phyloP scores from a whole-genome alignment of 2,888 invertebrate species.

The Sinotaia quadrata region DNA sequence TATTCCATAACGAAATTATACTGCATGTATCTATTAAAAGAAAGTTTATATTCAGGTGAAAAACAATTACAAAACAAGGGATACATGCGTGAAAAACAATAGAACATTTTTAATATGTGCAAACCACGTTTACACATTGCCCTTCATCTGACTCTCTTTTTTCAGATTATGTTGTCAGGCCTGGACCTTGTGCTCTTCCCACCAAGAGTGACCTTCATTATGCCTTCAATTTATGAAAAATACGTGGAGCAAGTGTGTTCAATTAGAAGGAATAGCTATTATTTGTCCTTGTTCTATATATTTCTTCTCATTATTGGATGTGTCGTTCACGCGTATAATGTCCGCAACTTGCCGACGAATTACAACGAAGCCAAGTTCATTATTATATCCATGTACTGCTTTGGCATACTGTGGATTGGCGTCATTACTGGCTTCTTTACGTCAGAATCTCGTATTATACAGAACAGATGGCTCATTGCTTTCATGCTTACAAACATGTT shows the following conservation, averaged over 20 bases:
- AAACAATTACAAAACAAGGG: too few relatives aligned
- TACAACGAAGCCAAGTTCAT: constrained; percentile 61
- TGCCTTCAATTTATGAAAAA: constrained; percentile 44
- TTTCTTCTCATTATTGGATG: constrained; percentile 50
- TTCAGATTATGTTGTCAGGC: too few relatives aligned
- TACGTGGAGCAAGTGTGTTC: constrained; percentile 50
- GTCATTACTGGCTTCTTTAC: constrained; percentile 55
- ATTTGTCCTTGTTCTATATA: constrained; percentile 49
- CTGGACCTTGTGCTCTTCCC: too few relatives aligned
- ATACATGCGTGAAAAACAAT: too few relatives aligned
- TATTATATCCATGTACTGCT: constrained; percentile 54
- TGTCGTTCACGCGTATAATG: constrained; percentile 53
- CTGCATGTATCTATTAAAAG: too few relatives aligned
- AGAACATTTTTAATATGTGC: too few relatives aligned
- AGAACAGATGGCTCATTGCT: constrained; percentile 43
- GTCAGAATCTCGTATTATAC: constrained; percentile 14
- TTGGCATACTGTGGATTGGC: constrained; percentile 56
- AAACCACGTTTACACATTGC: too few relatives aligned
- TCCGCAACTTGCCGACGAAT: constrained; percentile 54
- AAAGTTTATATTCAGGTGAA: too few relatives aligned
- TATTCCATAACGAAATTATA: too few relatives aligned
- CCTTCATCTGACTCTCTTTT: too few relatives aligned
- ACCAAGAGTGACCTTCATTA: constrained; percentile 37
- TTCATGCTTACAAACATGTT: constrained; percentile 50
- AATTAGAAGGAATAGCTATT: constrained; percentile 43